Evolutionary conservation across 2,888 invertebrate species (phyloP).

Genomic region (Polymixis lichenea): DNA sequence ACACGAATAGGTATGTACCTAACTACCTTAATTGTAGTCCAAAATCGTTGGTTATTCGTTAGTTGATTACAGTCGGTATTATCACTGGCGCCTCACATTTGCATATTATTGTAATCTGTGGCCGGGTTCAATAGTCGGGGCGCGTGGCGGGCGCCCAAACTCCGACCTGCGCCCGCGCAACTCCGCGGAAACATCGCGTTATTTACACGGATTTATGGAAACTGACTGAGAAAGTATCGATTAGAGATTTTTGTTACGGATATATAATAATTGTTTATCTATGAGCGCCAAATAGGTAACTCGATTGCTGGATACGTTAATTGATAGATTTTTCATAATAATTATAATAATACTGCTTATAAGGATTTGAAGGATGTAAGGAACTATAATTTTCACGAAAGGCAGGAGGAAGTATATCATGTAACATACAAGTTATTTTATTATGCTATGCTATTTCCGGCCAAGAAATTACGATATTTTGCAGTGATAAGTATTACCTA

Average conservation of each 20-base stretch:
- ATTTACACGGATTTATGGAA: conserved; percentile 43
- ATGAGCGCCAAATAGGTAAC: not conserved
- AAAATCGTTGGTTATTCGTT: conserved; percentile 42
- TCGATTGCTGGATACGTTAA: not conserved
- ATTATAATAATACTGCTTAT: too few relatives aligned
- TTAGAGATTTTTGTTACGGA: conserved; percentile 16
- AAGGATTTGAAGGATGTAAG: not conserved
- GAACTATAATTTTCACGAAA: not conserved
- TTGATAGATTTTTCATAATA: not conserved
- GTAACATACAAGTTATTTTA: too few relatives aligned
- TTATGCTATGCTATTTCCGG: too few relatives aligned
- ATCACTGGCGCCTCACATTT: conserved; percentile 57
- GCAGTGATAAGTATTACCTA: too few relatives aligned
- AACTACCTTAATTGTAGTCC: not conserved
- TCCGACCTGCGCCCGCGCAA: conserved; percentile 52
- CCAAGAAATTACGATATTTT: too few relatives aligned
- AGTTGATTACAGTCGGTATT: conserved; percentile 25
- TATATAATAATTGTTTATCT: not conserved
- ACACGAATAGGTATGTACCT: not conserved
- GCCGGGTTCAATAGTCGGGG: conserved; percentile 79
- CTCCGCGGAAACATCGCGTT: conserved; percentile 49
- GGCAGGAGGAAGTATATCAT: not conserved
- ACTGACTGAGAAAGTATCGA: conserved; percentile 12
- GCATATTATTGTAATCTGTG: conserved; percentile 75
- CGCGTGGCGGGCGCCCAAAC: conserved; percentile 74